Evolutionary conservation across 1,140 invertebrate genomes (phyloP).

Genomic region (Mercenaria mercenaria): DNA sequence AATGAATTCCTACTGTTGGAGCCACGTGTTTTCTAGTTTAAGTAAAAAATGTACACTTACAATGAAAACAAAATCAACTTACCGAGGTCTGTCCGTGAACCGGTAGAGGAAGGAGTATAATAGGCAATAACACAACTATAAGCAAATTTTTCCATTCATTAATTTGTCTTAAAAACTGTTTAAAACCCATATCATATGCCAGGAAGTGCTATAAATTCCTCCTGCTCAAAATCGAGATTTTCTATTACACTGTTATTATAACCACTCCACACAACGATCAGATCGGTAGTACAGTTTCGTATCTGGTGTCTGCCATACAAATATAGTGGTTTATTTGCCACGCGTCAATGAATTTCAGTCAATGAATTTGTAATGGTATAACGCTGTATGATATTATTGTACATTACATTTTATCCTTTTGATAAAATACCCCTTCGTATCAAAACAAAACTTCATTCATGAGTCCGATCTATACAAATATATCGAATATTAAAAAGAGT

Average conservation of each 20-base stretch:
- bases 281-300: too few relatives aligned
- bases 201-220: neutral
- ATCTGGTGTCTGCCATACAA: neutral
- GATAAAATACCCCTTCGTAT: too few relatives aligned
- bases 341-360: neutral
- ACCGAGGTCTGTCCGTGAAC: slow-evolving; percentile 42
- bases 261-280: neutral
- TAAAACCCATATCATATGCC: slow-evolving; percentile 37
- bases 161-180: slow-evolving; percentile 24
- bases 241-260: neutral
- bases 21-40: neutral
- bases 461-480: too few relatives aligned
- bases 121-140: slow-evolving; percentile 34
- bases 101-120: slow-evolving; percentile 52
- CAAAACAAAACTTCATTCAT: too few relatives aligned
- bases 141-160: slow-evolving; percentile 49
- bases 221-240: neutral
- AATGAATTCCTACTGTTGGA: too few relatives aligned
- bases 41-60: neutral
- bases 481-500: too few relatives aligned
- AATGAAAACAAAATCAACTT: slow-evolving; percentile 10
- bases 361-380: too few relatives aligned
- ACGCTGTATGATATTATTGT: too few relatives aligned
- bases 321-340: neutral
- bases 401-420: too few relatives aligned